phyloP scores from a whole-genome alignment of 2,888 invertebrate species.

The Mycalesis mineus region DNA sequence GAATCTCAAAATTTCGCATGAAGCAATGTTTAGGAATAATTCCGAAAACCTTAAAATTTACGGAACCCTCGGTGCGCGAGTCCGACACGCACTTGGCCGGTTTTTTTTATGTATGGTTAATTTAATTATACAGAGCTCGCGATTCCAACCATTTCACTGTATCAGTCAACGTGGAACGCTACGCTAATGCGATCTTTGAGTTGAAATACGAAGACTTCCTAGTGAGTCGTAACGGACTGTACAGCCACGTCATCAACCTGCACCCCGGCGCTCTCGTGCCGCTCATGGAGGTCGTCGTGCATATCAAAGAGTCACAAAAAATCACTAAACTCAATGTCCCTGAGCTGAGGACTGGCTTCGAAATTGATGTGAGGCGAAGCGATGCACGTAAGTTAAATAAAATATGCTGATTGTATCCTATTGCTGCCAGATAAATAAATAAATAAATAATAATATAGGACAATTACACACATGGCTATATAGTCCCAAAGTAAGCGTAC shows the following conservation, averaged over 20 bases:
- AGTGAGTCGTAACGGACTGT: constrained; percentile 47
- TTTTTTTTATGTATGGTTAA: no score
- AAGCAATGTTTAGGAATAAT: no score
- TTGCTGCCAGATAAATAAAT: no score
- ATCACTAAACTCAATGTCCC: constrained; percentile 80
- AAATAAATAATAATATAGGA: no score
- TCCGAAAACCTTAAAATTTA: no score
- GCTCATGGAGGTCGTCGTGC: constrained; percentile 22
- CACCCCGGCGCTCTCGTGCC: not conserved
- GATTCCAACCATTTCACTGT: constrained; percentile 74
- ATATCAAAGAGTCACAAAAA: constrained; percentile 80
- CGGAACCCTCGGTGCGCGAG: no score
- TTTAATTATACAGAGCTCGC: constrained; percentile 79
- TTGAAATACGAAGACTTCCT: constrained; percentile 73
- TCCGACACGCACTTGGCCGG: no score
- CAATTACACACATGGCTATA: no score
- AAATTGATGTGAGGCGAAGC: constrained; percentile 74
- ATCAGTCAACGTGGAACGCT: constrained; percentile 79
- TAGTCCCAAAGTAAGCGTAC: no score
- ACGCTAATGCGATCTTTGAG: constrained; percentile 81
- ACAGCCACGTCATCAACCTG: constrained; percentile 78
- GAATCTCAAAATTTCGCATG: no score
- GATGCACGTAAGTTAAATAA: constrained; percentile 58
- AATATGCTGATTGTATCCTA: no score
- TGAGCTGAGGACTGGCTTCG: constrained; percentile 80